Conservation (phyloP, 2,797 vertebrate genomes). For the Heterohyrax brucei region DNA sequence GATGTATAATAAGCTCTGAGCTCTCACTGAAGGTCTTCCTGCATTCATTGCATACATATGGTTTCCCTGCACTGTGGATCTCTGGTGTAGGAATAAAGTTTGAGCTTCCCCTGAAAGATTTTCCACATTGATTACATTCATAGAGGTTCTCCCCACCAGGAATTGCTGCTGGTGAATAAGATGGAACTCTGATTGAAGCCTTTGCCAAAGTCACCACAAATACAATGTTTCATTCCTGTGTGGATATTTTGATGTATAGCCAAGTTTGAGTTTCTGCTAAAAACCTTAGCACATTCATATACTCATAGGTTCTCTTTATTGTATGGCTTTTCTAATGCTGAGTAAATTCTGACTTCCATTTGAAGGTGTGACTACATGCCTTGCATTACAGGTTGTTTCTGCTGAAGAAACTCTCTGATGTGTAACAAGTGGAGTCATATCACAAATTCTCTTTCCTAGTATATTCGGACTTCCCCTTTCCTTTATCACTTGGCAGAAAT, state of each 20-base stretch:
- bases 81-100: not conserved
- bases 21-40: no score
- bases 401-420: not conserved
- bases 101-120: not conserved
- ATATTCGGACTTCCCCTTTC: not conserved
- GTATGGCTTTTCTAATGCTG: slow-evolving; percentile 39
- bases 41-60: slow-evolving; percentile 80
- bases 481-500: not conserved
- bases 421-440: not conserved
- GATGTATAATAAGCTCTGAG: no score
- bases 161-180: slow-evolving; percentile 61
- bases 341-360: not conserved
- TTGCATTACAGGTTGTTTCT: not conserved
- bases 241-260: slow-evolving; percentile 6
- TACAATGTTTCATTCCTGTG: not conserved
- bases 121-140: not conserved
- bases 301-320: not conserved
- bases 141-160: not conserved
- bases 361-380: not conserved
- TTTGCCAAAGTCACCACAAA: slow-evolving; percentile 9
- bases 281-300: slow-evolving; percentile 29
- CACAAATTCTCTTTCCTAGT: not conserved
- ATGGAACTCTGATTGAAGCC: slow-evolving; percentile 6
- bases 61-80: slow-evolving; percentile 88
- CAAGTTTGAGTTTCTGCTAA: not conserved